A percentile compares a stretch with the other conserved stretches of the same genome.
Conservation (phyloP, 2,888 invertebrate species). For the Apomyelois bistriatella region DNA sequence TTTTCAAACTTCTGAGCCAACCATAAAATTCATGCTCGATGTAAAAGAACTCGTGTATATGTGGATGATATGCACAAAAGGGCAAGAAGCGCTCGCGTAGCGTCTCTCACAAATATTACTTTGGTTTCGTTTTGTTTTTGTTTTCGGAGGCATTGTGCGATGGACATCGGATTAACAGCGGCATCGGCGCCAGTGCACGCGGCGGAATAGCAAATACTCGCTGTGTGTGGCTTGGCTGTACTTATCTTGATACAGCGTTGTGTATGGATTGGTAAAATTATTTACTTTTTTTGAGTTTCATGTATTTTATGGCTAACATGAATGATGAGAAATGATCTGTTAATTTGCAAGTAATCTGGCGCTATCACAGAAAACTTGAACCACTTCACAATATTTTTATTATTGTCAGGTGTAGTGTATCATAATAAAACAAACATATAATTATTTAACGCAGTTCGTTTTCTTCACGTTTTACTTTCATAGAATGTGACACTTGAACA, state of each 20-base stretch:
- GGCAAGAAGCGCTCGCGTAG: conserved; percentile 32
- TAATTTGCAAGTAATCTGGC: too few species aligned
- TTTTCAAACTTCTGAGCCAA: too few species aligned
- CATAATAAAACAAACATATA: too few species aligned
- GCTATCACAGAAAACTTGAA: too few species aligned
- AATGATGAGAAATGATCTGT: too few species aligned
- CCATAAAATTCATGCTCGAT: not conserved
- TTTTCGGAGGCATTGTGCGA: conserved; percentile 55
- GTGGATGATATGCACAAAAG: conserved; percentile 16
- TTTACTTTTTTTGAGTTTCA: not conserved
- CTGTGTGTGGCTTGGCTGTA: conserved; percentile 12
- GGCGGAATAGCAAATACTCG: conserved; percentile 59
- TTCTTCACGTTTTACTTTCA: too few species aligned
- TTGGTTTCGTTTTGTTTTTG: conserved; percentile 46
- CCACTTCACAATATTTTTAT: too few species aligned
- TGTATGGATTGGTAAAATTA: not conserved
- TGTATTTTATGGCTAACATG: too few species aligned
- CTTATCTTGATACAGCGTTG: conserved; percentile 1
- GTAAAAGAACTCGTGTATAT: not conserved
- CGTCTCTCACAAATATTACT: conserved; percentile 35
- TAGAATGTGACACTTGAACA: too few species aligned
- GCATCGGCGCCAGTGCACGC: conserved; percentile 63
- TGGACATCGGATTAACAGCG: conserved; percentile 70
- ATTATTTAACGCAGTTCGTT: too few species aligned
- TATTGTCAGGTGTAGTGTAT: too few species aligned